Evolutionary conservation across 2,888 invertebrate genomes (phyloP).

Genomic region (Philopedon plagiatum): DNA sequence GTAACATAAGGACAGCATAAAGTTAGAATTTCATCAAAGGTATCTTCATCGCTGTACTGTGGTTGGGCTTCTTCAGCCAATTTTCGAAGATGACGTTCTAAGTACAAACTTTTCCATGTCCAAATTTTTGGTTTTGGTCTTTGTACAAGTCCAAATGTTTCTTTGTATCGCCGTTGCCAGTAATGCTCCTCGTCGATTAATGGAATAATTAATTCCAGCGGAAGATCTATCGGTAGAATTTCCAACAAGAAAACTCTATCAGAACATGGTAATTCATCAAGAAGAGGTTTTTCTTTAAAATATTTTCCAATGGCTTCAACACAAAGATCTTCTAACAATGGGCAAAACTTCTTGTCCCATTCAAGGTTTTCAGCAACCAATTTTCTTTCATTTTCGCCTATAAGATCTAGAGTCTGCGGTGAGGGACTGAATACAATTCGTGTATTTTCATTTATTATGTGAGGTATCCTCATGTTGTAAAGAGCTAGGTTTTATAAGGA

Average conservation of each 20-base stretch:
- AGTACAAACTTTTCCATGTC: constrained; percentile 67
- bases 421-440: constrained; percentile 27
- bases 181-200: constrained; percentile 75
- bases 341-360: constrained; percentile 71
- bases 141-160: constrained; percentile 61
- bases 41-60: constrained; percentile 64
- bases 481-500: background rate
- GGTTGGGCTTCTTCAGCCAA: constrained; percentile 65
- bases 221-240: constrained; percentile 73
- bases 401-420: constrained; percentile 52
- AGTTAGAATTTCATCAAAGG: constrained; percentile 61
- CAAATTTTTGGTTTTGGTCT: constrained; percentile 58
- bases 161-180: constrained; percentile 74
- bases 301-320: constrained; percentile 70
- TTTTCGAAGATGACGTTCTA: constrained; percentile 65
- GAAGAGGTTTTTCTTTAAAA: constrained; percentile 72
- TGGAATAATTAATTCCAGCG: constrained; percentile 72
- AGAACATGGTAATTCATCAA: constrained; percentile 72
- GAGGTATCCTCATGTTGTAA: constrained; percentile 28
- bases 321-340: constrained; percentile 69
- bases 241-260: constrained; percentile 75
- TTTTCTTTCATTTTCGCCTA: constrained; percentile 67
- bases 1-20: constrained; percentile 70
- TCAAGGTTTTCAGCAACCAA: constrained; percentile 71
- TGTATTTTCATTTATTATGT: constrained; percentile 33